Conservation (phyloP, 1,140 invertebrate species). For the Diploscapter pachys region DNA sequence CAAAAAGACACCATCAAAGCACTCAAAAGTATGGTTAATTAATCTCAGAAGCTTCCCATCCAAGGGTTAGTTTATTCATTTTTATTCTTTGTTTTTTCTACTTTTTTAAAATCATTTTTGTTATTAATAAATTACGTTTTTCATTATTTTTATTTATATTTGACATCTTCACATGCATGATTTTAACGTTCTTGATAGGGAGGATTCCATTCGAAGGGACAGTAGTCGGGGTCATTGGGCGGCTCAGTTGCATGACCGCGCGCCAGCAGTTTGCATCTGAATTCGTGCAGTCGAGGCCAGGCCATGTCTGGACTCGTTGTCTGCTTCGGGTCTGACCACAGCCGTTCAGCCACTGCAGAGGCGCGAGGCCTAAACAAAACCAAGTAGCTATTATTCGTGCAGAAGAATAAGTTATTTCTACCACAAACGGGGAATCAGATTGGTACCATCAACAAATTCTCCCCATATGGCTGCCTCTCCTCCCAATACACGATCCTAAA, state of each 20-base stretch:
- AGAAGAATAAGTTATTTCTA: background rate
- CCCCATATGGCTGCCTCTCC: conserved; percentile 87
- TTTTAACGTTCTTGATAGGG: conserved; percentile 16
- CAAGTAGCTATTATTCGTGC: conserved; percentile 2
- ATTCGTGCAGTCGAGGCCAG: conserved; percentile 40
- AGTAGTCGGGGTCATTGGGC: conserved; percentile 35
- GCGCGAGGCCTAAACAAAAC: conserved; percentile 67
- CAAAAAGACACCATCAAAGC: too few species aligned
- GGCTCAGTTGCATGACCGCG: conserved; percentile 32
- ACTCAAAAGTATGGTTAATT: too few species aligned
- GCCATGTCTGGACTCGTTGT: conserved; percentile 28
- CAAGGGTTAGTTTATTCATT: too few species aligned
- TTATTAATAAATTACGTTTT: too few species aligned
- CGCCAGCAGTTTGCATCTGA: conserved; percentile 28
- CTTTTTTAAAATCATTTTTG: too few species aligned
- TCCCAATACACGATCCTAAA: conserved; percentile 64
- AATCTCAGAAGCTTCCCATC: too few species aligned
- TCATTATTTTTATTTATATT: too few species aligned
- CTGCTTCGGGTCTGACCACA: conserved; percentile 67
- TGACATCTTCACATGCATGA: too few species aligned
- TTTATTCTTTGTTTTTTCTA: too few species aligned
- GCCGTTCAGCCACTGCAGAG: conserved; percentile 74
- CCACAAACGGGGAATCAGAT: conserved; percentile 51
- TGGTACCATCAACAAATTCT: conserved; percentile 59
- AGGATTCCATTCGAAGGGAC: conserved; percentile 32